phyloP scores from a whole-genome alignment of 2,888 invertebrate species.

The Galeruca laticollis region DNA sequence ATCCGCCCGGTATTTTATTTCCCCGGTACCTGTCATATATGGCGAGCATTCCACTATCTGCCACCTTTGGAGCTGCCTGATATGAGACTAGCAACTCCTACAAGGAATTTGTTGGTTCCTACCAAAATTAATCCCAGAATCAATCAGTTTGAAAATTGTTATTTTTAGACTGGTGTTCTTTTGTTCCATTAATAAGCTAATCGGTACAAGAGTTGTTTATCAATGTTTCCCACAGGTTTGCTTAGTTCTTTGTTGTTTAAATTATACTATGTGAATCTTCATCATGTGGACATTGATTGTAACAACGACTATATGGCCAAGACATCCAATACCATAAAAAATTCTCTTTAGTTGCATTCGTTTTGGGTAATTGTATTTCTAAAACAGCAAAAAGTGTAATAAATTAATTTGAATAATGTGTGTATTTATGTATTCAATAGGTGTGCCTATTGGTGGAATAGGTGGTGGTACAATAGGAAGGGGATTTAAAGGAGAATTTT shows the following conservation, averaged over 20 bases:
- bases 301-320: too few relatives aligned
- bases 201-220: not conserved
- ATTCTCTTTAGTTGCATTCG: not conserved
- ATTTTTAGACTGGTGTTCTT: not conserved
- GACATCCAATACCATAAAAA: too few relatives aligned
- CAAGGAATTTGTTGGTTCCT: too few relatives aligned
- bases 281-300: not conserved
- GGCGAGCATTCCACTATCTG: too few relatives aligned
- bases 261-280: too few relatives aligned
- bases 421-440: conserved; percentile 64
- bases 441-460: conserved; percentile 86
- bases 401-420: not conserved
- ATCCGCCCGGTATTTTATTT: too few relatives aligned
- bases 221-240: not conserved
- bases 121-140: too few relatives aligned
- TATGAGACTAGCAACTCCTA: too few relatives aligned
- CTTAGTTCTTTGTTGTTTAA: not conserved
- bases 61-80: too few relatives aligned
- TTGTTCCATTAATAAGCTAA: not conserved
- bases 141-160: not conserved
- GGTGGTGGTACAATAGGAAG: conserved; percentile 89
- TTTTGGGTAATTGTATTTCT: not conserved
- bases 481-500: conserved; percentile 93
- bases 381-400: not conserved
- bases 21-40: too few relatives aligned